Base-by-base conservation (phyloP, 2,113 vertebrate species). In the Protomyctophum bolini region DNA sequence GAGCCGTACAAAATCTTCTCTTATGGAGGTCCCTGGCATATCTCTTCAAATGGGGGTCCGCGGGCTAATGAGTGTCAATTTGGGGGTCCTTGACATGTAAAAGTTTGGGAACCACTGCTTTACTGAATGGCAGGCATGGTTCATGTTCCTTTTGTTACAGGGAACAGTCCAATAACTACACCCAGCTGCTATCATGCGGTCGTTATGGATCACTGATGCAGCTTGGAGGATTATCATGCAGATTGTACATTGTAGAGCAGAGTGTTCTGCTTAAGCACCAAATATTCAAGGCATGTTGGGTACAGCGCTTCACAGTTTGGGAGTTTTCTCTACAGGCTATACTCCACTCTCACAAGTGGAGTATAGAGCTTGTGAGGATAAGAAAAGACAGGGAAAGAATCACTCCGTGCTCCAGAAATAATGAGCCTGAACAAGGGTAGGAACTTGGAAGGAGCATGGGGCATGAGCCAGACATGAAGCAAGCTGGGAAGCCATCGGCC, bases 371-470 rank as follows among this genome's bases (percentile, higher is more conserved):
- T n/a, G 72, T 58, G 48, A 68, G 41, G 50, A 45, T 21, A n/a
- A 57, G 14, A 48, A 12, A 60, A 51, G 45, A 73, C 55, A 52
- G 50, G 10, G 50, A 46, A 63, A 61, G 57, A 75, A 78, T 59
- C 80, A 82, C 0, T 46, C 75, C 11, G 83, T 47, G 78, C 72
- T 77, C 63, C 54, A 79, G 77, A 85, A 84, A 88, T 85, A 79
- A 85, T 81, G 81, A 83, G 71, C 76, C 75, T 61, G 66, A 83
- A 75, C 61, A 80, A 67, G 66, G 49, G 8, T 7, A 41, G 72
- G 71, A 65, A 63, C 58, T 68, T 79, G 83, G 83, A 79, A 82
- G 63, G 45, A n/a, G n/a, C 33, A 7, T 11, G 52, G 63, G 74
- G 70, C 59, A 67, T 66, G 59, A 68, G 60, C 83, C 63, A 33